These are phyloP conservation scores for Bergia sp. DNA, from an alignment of 92 coral and sea anemone genomes.

Conservation along the genomic window DNA sequence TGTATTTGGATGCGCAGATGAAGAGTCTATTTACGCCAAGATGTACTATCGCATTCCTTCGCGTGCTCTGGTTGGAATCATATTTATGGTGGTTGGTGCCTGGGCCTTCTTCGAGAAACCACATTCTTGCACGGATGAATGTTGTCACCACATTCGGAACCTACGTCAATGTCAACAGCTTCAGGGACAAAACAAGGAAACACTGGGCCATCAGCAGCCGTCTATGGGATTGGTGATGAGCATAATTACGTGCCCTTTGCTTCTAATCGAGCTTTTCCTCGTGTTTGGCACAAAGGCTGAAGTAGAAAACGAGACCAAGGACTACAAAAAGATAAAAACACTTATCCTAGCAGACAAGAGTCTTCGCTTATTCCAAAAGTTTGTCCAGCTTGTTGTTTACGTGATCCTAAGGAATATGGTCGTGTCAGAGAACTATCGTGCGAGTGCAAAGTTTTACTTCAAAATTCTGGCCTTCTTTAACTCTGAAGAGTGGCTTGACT, in stretches of 20 bases:
- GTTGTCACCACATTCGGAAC: no score
- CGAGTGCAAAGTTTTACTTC: conserved; percentile 62
- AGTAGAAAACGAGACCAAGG: background rate
- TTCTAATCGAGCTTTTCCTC: conserved; percentile 15
- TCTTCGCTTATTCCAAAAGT: conserved; percentile 43
- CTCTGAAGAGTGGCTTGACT: conserved; percentile 72
- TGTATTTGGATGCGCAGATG: no score
- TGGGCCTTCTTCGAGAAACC: conserved; percentile 32
- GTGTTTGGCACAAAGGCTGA: conserved; percentile 33
- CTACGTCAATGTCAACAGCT: no score
- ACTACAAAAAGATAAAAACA: background rate
- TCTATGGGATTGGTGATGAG: conserved; percentile 57
- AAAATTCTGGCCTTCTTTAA: conserved; percentile 67
- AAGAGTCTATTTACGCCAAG: no score
- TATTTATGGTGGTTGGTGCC: conserved; percentile 47
- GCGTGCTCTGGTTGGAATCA: background rate
- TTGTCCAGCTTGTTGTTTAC: conserved; percentile 58
- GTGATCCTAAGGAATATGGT: conserved; percentile 44
- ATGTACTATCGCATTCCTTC: conserved; percentile 35
- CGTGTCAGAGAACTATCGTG: conserved; percentile 20
- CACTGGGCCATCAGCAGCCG: conserved; percentile 53
- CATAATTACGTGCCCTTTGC: conserved; percentile 45
- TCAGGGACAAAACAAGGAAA: background rate
- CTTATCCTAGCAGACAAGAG: background rate
- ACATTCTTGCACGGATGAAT: no score